phyloP scores from a whole-genome alignment of 2,797 vertebrate genomes.

The Sphenodon punctatus region DNA sequence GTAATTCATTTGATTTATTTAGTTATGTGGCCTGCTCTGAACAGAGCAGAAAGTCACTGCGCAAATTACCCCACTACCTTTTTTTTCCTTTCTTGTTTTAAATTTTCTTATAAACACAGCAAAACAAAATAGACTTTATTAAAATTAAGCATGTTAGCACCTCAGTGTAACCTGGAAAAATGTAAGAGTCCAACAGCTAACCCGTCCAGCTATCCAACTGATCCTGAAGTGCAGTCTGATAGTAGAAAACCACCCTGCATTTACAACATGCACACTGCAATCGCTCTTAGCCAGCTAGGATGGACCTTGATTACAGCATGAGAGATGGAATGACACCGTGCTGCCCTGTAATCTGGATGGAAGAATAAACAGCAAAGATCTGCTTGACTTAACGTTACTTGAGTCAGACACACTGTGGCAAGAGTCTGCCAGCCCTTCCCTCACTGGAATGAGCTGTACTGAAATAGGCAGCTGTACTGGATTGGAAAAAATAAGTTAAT shows the following conservation, averaged over 20 bases:
- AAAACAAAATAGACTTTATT: conserved; percentile 77
- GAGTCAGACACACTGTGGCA: too few relatives aligned
- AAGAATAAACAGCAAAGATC: conserved; percentile 2
- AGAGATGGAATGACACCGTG: conserved; percentile 14
- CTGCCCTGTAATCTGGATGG: conserved; percentile 38
- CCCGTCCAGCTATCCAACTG: conserved; percentile 60
- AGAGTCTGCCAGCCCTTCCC: too few relatives aligned
- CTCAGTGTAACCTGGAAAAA: conserved; percentile 72
- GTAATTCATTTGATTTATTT: too few relatives aligned
- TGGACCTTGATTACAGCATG: background rate
- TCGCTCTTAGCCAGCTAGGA: conserved; percentile 31
- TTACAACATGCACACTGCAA: background rate
- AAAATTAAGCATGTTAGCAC: conserved; percentile 74
- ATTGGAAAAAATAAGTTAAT: too few relatives aligned
- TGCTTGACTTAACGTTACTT: too few relatives aligned
- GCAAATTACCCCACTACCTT: too few relatives aligned
- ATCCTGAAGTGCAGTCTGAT: conserved; percentile 61
- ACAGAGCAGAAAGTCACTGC: too few relatives aligned
- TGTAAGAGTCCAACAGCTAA: conserved; percentile 66
- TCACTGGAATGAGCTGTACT: too few relatives aligned
- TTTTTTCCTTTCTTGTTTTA: too few relatives aligned
- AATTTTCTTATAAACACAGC: too few relatives aligned
- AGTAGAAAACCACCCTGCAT: conserved; percentile 64
- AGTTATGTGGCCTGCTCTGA: too few relatives aligned
- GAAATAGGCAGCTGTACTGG: too few relatives aligned